Conservation (phyloP, 2,888 invertebrate species). For the Eulithis testata region DNA sequence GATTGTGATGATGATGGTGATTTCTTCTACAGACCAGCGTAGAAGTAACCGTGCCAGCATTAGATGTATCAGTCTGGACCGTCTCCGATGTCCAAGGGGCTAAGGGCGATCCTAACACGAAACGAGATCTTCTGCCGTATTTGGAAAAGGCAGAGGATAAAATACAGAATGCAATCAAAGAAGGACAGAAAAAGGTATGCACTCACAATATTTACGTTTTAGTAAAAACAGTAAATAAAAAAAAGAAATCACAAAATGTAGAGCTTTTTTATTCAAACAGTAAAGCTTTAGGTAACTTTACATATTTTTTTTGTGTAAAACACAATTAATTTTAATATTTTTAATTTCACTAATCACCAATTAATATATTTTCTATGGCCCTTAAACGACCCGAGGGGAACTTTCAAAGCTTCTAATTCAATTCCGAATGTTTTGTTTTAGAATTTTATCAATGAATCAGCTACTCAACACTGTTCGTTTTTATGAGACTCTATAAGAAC, state of each 20-base stretch:
- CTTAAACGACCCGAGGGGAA: not conserved
- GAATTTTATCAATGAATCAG: not conserved
- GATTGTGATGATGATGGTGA: no score
- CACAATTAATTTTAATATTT: not conserved
- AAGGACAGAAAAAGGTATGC: conserved; percentile 28
- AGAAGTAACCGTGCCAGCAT: conserved; percentile 50
- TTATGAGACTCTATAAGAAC: no score
- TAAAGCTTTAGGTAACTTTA: no score
- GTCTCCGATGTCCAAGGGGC: conserved; percentile 55
- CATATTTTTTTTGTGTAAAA: not conserved
- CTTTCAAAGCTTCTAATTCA: not conserved
- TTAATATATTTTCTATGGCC: not conserved
- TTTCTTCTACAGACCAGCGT: conserved; percentile 38
- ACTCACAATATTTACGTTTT: not conserved
- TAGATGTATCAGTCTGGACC: conserved; percentile 55
- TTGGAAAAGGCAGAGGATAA: conserved; percentile 59
- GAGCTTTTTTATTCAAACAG: no score
- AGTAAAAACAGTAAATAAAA: no score
- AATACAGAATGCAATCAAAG: conserved; percentile 47
- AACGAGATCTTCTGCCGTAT: conserved; percentile 55
- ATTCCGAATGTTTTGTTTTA: not conserved
- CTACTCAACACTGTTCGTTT: not conserved
- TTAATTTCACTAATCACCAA: not conserved
- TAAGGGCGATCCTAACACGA: conserved; percentile 55
- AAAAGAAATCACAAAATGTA: no score